These are phyloP conservation scores for Matsumurasca onukii DNA, from an alignment of 1,140 invertebrate genomes.

Conservation along the genomic window DNA sequence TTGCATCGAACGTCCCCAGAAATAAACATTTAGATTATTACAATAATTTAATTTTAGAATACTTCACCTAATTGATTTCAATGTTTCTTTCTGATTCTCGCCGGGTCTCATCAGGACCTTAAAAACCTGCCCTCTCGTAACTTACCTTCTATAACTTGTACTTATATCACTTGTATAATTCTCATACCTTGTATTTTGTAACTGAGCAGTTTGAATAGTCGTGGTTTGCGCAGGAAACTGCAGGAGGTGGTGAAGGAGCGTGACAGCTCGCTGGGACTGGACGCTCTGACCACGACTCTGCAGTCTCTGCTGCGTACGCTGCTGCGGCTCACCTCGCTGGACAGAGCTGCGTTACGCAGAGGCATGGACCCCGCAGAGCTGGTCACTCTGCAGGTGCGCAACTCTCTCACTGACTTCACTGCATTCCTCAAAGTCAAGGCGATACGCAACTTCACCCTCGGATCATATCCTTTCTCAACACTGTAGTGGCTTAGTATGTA, in stretches of 20 bases:
- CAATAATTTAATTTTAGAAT: neutral
- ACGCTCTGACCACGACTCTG: constrained; percentile 60
- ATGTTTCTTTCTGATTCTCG: neutral
- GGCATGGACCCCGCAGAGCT: constrained; percentile 27
- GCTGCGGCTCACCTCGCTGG: constrained; percentile 61
- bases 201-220: neutral
- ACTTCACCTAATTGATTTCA: neutral
- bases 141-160: neutral
- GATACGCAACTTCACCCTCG: constrained; percentile 71
- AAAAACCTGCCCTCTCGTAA: neutral
- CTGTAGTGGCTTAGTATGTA: too few species aligned
- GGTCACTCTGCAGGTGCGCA: constrained; percentile 48
- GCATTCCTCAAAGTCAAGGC: constrained; percentile 76
- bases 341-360: constrained; percentile 49
- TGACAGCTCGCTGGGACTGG: constrained; percentile 61
- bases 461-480: constrained; percentile 69
- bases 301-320: constrained; percentile 63
- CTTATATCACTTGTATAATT: too few species aligned
- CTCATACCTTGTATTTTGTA: too few species aligned
- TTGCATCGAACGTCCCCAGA: neutral
- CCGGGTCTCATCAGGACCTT: neutral
- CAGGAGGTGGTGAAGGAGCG: constrained; percentile 44
- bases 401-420: constrained; percentile 56
- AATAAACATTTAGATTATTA: neutral
- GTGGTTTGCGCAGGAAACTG: constrained; percentile 20